Evolutionary conservation across 2,113 vertebrate genomes (phyloP).

Genomic region (Sylvietta virens): DNA sequence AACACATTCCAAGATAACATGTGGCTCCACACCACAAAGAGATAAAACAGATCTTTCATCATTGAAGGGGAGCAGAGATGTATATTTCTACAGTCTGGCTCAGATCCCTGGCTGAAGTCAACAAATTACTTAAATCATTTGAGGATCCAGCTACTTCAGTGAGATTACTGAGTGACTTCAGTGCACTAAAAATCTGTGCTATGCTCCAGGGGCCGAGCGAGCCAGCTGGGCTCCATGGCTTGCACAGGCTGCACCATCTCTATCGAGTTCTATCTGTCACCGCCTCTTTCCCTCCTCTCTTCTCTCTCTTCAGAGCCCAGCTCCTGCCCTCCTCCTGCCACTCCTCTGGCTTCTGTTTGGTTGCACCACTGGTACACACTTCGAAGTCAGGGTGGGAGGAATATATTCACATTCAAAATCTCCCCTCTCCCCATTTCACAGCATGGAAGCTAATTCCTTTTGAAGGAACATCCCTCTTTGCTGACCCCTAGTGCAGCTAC

Average conservation of each 20-base stretch:
- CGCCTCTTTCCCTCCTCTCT: background rate
- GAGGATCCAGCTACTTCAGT: background rate
- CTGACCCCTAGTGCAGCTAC: background rate
- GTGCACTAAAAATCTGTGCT: background rate
- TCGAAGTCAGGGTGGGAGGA: background rate
- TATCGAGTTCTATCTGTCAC: fast-evolving
- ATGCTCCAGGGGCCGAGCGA: fast-evolving
- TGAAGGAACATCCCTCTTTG: background rate
- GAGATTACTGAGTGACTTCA: background rate
- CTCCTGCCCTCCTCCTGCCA: background rate
- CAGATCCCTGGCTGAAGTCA: slow-evolving; percentile 3
- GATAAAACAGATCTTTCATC: slow-evolving; percentile 18
- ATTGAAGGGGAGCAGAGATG: background rate
- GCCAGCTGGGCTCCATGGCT: background rate
- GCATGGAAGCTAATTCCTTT: background rate
- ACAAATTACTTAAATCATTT: background rate
- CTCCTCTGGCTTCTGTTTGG: background rate
- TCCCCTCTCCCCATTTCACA: background rate
- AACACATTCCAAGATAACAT: background rate
- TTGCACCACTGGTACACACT: background rate
- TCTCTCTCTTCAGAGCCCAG: background rate
- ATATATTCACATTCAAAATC: background rate
- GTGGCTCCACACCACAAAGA: background rate
- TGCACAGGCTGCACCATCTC: background rate
- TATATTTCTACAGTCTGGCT: background rate